phyloP scores from a whole-genome alignment of 2,797 vertebrate genomes.

The Lagorchestes hirsutus region DNA sequence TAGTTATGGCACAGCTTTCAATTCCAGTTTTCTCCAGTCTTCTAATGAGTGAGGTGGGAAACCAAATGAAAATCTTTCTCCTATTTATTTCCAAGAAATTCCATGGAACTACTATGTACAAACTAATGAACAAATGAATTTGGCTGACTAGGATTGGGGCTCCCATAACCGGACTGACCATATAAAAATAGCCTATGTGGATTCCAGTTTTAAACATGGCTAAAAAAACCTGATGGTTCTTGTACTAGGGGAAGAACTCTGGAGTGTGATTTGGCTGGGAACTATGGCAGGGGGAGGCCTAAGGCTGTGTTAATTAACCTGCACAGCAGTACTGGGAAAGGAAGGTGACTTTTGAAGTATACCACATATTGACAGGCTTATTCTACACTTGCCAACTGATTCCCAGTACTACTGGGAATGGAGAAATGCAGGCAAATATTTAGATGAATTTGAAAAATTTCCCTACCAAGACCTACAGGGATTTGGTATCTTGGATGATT shows the following conservation, averaged over 20 bases:
- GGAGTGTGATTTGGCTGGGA: neutral
- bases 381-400: neutral
- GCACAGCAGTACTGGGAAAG: neutral
- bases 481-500: neutral
- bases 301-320: neutral
- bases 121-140: neutral
- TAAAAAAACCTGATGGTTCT: neutral
- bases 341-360: neutral
- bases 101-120: neutral
- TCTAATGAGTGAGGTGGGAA: neutral
- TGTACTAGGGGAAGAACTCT: neutral
- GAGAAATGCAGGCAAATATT: neutral
- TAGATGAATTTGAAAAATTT: neutral
- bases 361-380: neutral
- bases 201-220: neutral
- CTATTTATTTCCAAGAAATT: neutral
- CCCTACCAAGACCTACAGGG: neutral
- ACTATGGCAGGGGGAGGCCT: neutral
- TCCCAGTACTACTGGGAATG: neutral
- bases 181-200: neutral
- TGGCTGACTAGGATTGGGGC: neutral
- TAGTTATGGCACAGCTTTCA: neutral
- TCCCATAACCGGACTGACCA: neutral
- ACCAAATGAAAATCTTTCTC: neutral
- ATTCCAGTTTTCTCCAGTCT: neutral